phyloP scores from a whole-genome alignment of 64 coral and sea anemone genomes.

The Stichodactyla mertensii region DNA sequence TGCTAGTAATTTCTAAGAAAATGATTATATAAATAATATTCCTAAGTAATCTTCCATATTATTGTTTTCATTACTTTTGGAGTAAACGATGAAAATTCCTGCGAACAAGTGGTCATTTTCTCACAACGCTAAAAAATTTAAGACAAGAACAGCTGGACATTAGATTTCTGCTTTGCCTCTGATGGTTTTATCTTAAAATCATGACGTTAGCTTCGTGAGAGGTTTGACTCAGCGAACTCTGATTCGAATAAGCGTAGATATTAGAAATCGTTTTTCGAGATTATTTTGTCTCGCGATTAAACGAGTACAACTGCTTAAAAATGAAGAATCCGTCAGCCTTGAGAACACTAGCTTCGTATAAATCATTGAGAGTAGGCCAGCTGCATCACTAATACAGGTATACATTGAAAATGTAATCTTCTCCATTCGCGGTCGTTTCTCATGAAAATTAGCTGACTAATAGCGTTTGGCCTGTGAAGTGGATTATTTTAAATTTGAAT shows the following conservation, averaged over 20 bases:
- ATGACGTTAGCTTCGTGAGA: not conserved
- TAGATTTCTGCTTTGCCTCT: not conserved
- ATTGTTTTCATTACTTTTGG: not conserved
- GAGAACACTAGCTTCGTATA: not conserved
- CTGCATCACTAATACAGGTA: not conserved
- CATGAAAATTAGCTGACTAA: conserved; percentile 7
- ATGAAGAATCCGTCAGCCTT: not conserved
- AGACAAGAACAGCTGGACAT: not conserved
- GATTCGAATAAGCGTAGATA: not conserved
- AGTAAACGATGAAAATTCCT: not conserved
- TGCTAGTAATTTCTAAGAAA: too few species aligned
- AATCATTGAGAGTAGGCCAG: not conserved
- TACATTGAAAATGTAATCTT: not conserved
- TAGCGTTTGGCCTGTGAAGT: conserved; percentile 19
- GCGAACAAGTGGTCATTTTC: not conserved
- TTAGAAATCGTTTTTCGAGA: not conserved
- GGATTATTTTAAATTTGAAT: conserved; percentile 10
- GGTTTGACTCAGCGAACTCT: not conserved
- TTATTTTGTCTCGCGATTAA: not conserved
- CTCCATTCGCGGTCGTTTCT: not conserved
- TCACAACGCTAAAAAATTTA: not conserved
- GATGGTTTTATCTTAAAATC: not conserved
- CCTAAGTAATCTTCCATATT: not conserved
- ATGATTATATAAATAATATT: not conserved
- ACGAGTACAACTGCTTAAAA: not conserved